Evolutionary conservation across 2,113 vertebrate species (phyloP).

Genomic region (Percina caprodes): DNA sequence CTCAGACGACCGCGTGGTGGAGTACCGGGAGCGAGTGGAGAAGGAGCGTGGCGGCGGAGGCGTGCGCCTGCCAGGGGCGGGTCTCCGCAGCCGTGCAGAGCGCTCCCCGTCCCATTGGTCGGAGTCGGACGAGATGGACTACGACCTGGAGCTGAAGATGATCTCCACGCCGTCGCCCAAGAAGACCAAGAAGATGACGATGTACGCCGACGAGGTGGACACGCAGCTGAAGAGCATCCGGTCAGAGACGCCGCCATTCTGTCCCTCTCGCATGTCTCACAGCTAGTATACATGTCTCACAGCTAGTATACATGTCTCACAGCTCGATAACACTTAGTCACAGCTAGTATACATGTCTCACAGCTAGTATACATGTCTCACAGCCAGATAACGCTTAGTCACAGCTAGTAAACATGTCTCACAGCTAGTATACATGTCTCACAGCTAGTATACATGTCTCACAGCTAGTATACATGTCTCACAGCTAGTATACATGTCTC

Average conservation of each 20-base stretch:
- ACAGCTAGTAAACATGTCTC: too few relatives aligned
- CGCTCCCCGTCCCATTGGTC: conserved; percentile 84
- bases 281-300: too few relatives aligned
- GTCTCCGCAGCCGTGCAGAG: conserved; percentile 46
- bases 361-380: too few relatives aligned
- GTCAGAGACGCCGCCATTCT: conserved; percentile 83
- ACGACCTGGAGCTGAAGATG: conserved; percentile 98
- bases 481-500: too few relatives aligned
- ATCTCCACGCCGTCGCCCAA: conserved; percentile 98
- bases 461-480: too few relatives aligned
- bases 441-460: too few relatives aligned
- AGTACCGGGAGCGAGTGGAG: conserved; percentile 88
- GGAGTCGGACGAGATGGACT: conserved; percentile 98
- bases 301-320: too few relatives aligned
- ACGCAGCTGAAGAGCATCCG: conserved; percentile 92
- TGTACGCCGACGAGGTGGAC: conserved; percentile 98
- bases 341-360: too few relatives aligned
- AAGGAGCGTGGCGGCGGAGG: background rate
- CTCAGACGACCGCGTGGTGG: conserved; percentile 93
- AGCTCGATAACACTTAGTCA: too few relatives aligned
- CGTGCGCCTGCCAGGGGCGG: conserved; percentile 69
- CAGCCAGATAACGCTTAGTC: too few relatives aligned
- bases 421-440: too few relatives aligned
- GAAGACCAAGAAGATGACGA: conserved; percentile 99
- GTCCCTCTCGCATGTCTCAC: background rate